Evolutionary conservation across 2,797 vertebrate genomes (phyloP), one percentile per base, ranked within the genome.

Genomic region (Cyclura pinguis): DNA sequence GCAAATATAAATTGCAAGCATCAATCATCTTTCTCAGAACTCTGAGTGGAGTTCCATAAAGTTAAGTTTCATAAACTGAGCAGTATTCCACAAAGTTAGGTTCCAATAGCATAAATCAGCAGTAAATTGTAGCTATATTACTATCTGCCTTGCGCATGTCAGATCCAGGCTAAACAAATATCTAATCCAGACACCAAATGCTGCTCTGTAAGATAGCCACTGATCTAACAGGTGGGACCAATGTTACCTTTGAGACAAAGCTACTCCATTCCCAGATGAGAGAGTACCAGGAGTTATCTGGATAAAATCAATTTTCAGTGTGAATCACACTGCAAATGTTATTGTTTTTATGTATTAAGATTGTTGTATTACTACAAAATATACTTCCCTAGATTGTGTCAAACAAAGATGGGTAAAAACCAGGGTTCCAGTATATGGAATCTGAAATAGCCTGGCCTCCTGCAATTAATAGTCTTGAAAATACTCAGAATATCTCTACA

Each of bases 1-100:
- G 84, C 77, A 86, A 80, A 78, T 67, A 52, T n/a, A 85, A 80
- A 57, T 73, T 13, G 12, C 77, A 62, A 80, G 59, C 38, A 42
- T 38, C 55, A 10, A 35, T 32, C 57, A 52, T 24, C 18, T 55
- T 86, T 64, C 24, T 69, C 27, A 38, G 52, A 80, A 87, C 57
- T 77, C 73, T 18, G 7, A 10, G 35, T 72, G 27, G 4, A 29
- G n/a, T 27, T 80, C 24, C 42, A 50, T 87, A 78, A 47, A 47
- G 35, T 77, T 42, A 47, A 62, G 38, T 22, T 20, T 42, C 50
- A 38, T 62, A 62, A 62, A 20, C 59, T 67, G 24, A 67, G 27
- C 29, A 27, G 27, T 7, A 10, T 67, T 67, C 64, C 27, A 67
- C 29, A 67, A 67, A 67, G 64, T 67, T 67, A 67, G 24, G 27